Evolutionary conservation across 2,113 vertebrate genomes (phyloP).

Genomic region (Sigmodon hispidus): DNA sequence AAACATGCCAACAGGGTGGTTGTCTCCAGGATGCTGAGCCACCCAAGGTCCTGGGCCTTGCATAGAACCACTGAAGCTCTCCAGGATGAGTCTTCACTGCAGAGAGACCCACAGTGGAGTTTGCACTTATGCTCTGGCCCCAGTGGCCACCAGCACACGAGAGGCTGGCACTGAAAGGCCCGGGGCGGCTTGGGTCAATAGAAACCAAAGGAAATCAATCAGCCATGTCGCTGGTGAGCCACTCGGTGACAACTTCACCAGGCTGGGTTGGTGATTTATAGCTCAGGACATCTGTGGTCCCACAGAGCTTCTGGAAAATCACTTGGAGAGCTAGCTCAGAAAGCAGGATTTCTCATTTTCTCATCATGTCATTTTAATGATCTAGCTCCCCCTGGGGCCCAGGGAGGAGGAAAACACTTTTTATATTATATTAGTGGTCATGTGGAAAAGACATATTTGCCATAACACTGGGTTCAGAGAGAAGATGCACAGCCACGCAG

Average conservation of each 20-base stretch:
- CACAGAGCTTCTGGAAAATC: slow-evolving; percentile 84
- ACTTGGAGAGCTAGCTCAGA: slow-evolving; percentile 76
- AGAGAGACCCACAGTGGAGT: rapidly evolving
- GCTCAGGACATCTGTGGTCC: slow-evolving; percentile 54
- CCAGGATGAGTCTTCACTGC: neutral
- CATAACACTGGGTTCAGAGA: slow-evolving; percentile 62
- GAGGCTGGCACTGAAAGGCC: neutral
- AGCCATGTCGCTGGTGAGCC: neutral
- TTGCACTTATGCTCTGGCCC: rapidly evolving
- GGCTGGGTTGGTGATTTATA: slow-evolving; percentile 77
- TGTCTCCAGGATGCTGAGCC: neutral
- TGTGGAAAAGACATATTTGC: slow-evolving; percentile 86
- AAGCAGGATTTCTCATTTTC: slow-evolving; percentile 83
- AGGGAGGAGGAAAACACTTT: slow-evolving; percentile 71
- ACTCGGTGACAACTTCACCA: slow-evolving; percentile 61
- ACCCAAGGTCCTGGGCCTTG: rapidly evolving
- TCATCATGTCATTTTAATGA: slow-evolving; percentile 84
- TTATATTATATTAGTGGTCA: slow-evolving; percentile 79
- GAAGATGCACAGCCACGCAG: slow-evolving; percentile 80
- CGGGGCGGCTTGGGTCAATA: neutral
- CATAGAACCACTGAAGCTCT: neutral
- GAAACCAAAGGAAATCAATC: slow-evolving; percentile 4
- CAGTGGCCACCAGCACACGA: neutral
- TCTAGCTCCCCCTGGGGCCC: slow-evolving; percentile 77
- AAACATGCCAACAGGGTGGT: neutral